These are phyloP conservation scores for Nasua narica DNA, from an alignment of 2,797 vertebrate species.

Conservation along the genomic window DNA sequence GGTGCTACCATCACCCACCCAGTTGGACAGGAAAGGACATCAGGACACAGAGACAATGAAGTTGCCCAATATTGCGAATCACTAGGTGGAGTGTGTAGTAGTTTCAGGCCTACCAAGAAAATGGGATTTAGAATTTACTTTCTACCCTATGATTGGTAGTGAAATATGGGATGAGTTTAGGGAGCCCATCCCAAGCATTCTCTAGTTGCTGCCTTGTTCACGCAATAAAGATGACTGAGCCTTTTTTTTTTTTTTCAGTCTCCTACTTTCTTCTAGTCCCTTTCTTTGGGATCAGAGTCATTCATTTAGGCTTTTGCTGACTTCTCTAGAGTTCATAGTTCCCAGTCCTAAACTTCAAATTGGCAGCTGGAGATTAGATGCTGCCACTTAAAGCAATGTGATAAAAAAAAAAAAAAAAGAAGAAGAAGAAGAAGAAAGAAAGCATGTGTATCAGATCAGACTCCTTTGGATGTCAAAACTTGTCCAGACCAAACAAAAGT, in stretches of 20 bases:
- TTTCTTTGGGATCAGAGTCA: not conserved
- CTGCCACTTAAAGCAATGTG: not conserved
- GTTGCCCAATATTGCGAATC: not conserved
- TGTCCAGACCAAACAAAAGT: not conserved
- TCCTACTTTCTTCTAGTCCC: not conserved
- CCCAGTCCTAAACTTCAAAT: not conserved
- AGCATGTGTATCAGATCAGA: not conserved
- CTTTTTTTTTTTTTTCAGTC: not conserved
- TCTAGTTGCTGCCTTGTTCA: not conserved
- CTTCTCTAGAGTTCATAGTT: accelerated
- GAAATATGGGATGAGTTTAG: not conserved
- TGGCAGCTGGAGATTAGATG: not conserved
- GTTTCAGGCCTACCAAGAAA: not conserved
- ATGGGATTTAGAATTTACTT: not conserved
- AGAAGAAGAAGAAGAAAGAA: not conserved
- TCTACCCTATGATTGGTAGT: not conserved
- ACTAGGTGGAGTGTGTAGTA: not conserved
- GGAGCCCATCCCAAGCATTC: not conserved
- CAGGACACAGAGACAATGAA: not conserved
- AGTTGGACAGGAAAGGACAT: not conserved
- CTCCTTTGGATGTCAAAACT: not conserved
- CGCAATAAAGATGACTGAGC: accelerated
- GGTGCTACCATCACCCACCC: not conserved
- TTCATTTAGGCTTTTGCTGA: not conserved
- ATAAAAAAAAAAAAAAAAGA: not conserved